Evolutionary conservation across 2,113 vertebrate genomes (phyloP).

Genomic region (Nettapus auritus): DNA sequence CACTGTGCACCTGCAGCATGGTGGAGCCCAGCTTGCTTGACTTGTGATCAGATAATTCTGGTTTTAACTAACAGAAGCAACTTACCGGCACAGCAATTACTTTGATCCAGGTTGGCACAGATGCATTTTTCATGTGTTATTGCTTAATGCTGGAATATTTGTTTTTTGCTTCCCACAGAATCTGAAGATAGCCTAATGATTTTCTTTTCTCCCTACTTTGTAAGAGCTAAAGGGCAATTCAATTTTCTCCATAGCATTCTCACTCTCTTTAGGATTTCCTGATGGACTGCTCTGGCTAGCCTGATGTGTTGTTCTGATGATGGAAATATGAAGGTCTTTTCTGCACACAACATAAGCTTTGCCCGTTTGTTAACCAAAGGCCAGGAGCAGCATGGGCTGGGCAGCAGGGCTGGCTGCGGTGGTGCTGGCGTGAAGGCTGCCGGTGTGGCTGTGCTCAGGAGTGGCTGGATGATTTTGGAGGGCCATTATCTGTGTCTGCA

Average conservation of each 20-base stretch:
- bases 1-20: fast-evolving
- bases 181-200: not conserved
- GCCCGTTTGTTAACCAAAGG: not conserved
- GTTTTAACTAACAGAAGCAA: not conserved
- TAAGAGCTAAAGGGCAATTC: slow-evolving; percentile 12
- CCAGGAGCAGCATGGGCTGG: no score
- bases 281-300: not conserved
- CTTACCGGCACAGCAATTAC: not conserved
- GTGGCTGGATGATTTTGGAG: not conserved
- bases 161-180: not conserved
- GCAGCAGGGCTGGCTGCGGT: not conserved
- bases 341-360: not conserved
- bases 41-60: not conserved
- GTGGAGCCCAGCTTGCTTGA: not conserved
- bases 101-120: not conserved
- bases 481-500: fast-evolving
- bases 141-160: not conserved
- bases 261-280: not conserved
- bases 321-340: not conserved
- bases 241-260: not conserved
- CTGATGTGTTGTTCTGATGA: not conserved
- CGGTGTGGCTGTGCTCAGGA: fast-evolving
- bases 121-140: slow-evolving; percentile 2
- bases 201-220: not conserved
- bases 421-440: not conserved